A percentile compares a stretch with the other conserved stretches of the same genome.
Evolutionary conservation across 2,888 invertebrate genomes (phyloP).

Genomic region (Hololepta plana): DNA sequence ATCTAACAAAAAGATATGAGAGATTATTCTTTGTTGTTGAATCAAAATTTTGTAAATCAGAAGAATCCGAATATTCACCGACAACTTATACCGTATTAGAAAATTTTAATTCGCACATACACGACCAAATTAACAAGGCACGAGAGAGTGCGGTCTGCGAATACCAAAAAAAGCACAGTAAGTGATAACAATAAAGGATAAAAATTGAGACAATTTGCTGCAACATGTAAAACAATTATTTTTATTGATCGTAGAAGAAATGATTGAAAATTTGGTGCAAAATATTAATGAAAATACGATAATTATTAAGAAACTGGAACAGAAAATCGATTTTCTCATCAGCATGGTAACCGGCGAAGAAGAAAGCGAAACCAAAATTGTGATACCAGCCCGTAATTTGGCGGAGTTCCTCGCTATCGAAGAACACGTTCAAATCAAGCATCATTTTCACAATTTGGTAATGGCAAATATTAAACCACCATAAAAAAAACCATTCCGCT

Average conservation of each 20-base stretch:
- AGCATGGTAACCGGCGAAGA: conserved; percentile 9
- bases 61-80: no score
- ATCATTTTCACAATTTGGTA: conserved; percentile 9
- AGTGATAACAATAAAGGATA: no score
- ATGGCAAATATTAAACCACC: not conserved
- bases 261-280: conserved; percentile 5
- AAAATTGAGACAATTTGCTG: not conserved
- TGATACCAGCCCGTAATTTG: conserved; percentile 8
- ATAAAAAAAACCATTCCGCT: not conserved
- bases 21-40: no score
- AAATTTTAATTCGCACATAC: no score
- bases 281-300: conserved; percentile 7
- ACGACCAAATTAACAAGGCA: no score
- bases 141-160: no score
- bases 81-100: no score
- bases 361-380: conserved; percentile 8
- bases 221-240: not conserved
- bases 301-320: conserved; percentile 6
- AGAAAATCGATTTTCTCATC: conserved; percentile 7
- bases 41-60: no score
- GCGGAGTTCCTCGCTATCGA: conserved; percentile 9
- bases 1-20: no score
- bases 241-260: conserved; percentile 7
- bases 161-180: no score
- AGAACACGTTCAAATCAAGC: conserved; percentile 9